Evolutionary conservation across 2,797 vertebrate species (phyloP).

Genomic region (Phalanger gymnotis): DNA sequence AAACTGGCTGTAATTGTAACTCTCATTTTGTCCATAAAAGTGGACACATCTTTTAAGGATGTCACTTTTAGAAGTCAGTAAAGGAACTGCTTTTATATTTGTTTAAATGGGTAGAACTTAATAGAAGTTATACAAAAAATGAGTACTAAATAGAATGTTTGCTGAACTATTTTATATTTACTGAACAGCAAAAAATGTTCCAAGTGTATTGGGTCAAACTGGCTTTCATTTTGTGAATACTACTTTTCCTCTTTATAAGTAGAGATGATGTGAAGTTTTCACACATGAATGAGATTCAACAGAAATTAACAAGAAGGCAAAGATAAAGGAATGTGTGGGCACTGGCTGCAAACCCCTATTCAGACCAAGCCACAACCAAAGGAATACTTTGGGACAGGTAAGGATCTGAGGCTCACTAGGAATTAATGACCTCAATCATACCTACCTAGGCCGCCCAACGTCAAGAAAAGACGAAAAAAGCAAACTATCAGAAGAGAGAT

Average conservation of each 20-base stretch:
- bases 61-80: slow-evolving; percentile 8
- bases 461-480: slow-evolving; percentile 56
- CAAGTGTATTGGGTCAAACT: not conserved
- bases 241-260: not conserved
- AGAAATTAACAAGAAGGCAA: slow-evolving; percentile 54
- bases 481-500: slow-evolving; percentile 47
- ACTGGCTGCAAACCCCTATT: slow-evolving; percentile 45
- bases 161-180: not conserved
- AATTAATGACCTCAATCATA: slow-evolving; percentile 5
- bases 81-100: not conserved
- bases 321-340: slow-evolving; percentile 3
- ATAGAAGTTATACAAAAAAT: slow-evolving; percentile 6
- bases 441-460: slow-evolving; percentile 35
- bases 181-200: not conserved
- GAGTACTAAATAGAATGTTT: not conserved
- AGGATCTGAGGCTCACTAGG: not conserved
- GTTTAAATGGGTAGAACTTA: not conserved
- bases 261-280: not conserved
- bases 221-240: not conserved
- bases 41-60: slow-evolving; percentile 33
- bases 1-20: slow-evolving; percentile 22
- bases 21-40: slow-evolving; percentile 36
- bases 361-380: slow-evolving; percentile 33
- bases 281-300: not conserved
- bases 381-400: slow-evolving; percentile 48